Base-by-base conservation (phyloP, 2,797 vertebrate species). In the Pampus argenteus region DNA sequence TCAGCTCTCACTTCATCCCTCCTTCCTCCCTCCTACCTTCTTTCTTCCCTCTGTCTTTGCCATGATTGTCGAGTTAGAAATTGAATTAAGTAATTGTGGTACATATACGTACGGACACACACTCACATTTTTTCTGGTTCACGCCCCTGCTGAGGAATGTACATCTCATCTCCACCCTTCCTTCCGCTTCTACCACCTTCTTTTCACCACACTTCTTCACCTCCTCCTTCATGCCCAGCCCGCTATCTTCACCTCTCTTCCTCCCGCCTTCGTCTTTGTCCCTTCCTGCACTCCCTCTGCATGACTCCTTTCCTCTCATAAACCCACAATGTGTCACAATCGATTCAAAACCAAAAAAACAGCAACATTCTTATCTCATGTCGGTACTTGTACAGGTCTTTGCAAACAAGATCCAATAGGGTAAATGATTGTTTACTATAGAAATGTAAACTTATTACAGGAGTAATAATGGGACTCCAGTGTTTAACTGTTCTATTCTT, bases 121-220 rank as follows among this genome's bases (percentile, higher is more conserved):
- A 52, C 61, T 48, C 63, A 28, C 49, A 50, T 23, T 47, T 31
- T 51, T 50, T 23, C 38, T 26, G 36, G 76, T 66, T 82, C 80
- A 76, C 67, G 51, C 85, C 85, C 70, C 82, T 69, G 67, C 74
- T 74, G 75, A 84, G 86, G 89, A 91, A 89, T 84, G 81, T 75
- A 76, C 66, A 64, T 70, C 57, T 71, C 62, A 66, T 67, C 76
- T 61, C 79, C 79, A 64, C 81, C 77, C 64, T 59, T 42, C 71
- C 54, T 47, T 13, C 34, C 38, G 47, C 9, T 13, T 17, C 36
- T 78, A 31, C 18, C 31, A 67, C 42, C 61, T 63, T 47, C 76
- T 56, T 52, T 66, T 70, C 52, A 81, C 54, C 61, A 31, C 44
- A 9, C 78, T 70, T 71, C 64, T 52, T 75, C 76, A 58, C 78